Conservation (phyloP, 1,140 invertebrate species). For the Drosophila auraria region DNA sequence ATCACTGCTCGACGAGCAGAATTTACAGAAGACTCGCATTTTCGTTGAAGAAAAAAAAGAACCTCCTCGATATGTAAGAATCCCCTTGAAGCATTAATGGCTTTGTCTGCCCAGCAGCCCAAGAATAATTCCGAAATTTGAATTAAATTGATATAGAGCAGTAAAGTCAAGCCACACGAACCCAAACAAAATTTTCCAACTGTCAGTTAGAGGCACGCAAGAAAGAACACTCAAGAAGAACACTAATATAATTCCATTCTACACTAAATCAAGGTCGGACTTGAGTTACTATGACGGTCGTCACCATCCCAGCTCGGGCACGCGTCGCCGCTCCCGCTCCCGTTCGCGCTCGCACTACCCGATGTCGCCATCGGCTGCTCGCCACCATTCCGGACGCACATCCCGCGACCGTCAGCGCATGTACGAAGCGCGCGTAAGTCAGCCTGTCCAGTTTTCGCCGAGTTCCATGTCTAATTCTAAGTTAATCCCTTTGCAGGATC, state of each 20-base stretch:
- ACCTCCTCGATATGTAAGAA: slow-evolving; percentile 29
- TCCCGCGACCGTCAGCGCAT: slow-evolving; percentile 54
- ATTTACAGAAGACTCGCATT: slow-evolving; percentile 21
- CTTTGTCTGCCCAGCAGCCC: not conserved
- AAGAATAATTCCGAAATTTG: slow-evolving; percentile 22
- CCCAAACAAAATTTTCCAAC: slow-evolving; percentile 30
- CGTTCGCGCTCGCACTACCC: not conserved
- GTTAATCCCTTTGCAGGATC: slow-evolving; percentile 86
- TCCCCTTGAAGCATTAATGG: not conserved
- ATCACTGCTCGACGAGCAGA: slow-evolving; percentile 2
- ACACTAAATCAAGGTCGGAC: slow-evolving; percentile 67
- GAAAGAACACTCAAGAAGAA: slow-evolving; percentile 55
- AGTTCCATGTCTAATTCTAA: not conserved
- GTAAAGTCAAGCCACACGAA: slow-evolving; percentile 24
- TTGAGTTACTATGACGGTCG: slow-evolving; percentile 44
- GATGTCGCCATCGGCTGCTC: slow-evolving; percentile 12
- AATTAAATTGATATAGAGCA: slow-evolving; percentile 8
- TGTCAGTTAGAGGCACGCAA: slow-evolving; percentile 32
- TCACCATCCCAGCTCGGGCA: slow-evolving; percentile 24
- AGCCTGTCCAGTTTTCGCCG: not conserved
- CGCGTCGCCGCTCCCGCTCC: slow-evolving; percentile 39
- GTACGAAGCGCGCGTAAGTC: slow-evolving; percentile 57
- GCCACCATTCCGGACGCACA: slow-evolving; percentile 35
- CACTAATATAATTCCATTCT: slow-evolving; percentile 64
- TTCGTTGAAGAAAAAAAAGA: slow-evolving; percentile 1